Conservation (phyloP, 2,888 invertebrate species). For the Microplitis deprimator region DNA sequence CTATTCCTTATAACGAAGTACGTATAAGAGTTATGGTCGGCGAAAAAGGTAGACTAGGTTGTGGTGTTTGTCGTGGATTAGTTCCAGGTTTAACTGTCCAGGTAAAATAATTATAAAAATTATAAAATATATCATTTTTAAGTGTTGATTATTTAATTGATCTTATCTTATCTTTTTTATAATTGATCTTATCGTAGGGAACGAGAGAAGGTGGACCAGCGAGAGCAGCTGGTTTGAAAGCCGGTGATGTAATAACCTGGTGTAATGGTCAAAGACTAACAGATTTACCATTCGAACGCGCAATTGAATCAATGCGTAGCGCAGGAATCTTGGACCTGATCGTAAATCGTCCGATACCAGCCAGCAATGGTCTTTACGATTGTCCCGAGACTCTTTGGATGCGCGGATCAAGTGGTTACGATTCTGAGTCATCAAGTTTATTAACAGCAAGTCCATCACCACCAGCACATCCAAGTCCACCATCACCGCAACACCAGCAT, state of each 20-base stretch:
- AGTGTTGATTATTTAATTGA: too few relatives aligned
- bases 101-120: slow-evolving; percentile 52
- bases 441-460: slow-evolving; percentile 61
- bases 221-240: slow-evolving; percentile 87
- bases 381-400: slow-evolving; percentile 66
- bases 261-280: slow-evolving; percentile 81
- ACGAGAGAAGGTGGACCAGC: slow-evolving; percentile 92
- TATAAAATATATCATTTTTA: not conserved
- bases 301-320: slow-evolving; percentile 67
- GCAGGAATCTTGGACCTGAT: slow-evolving; percentile 70
- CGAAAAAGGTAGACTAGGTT: slow-evolving; percentile 86
- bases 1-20: slow-evolving; percentile 77
- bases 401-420: slow-evolving; percentile 67
- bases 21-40: slow-evolving; percentile 85
- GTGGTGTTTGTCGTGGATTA: slow-evolving; percentile 76
- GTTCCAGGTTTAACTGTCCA: slow-evolving; percentile 69
- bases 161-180: too few relatives aligned
- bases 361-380: slow-evolving; percentile 63
- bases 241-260: slow-evolving; percentile 91
- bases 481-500: slow-evolving; percentile 61
- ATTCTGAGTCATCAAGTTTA: slow-evolving; percentile 65
- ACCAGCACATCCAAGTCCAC: slow-evolving; percentile 49
- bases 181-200: slow-evolving; percentile 75
- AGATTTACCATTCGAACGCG: slow-evolving; percentile 67
- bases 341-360: slow-evolving; percentile 72